These are phyloP conservation scores for Diuraphis noxia DNA, from an alignment of 1,140 invertebrate species.

Conservation along the genomic window DNA sequence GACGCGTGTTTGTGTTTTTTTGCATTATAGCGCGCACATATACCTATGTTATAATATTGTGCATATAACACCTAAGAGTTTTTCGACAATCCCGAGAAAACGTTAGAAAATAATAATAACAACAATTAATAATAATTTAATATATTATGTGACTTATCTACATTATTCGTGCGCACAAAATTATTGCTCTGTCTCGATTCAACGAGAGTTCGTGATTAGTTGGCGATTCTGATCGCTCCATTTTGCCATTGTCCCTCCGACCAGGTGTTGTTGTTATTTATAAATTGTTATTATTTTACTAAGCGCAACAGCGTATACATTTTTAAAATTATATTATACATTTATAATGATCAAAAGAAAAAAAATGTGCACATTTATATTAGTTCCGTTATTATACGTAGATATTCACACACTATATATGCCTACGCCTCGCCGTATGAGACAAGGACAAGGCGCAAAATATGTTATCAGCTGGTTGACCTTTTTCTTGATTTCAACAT, in stretches of 20 bases:
- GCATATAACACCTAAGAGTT: background rate
- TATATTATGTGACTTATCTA: conserved; percentile 36
- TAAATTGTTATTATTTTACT: conserved; percentile 11
- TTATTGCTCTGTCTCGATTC: conserved; percentile 17
- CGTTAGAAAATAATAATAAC: background rate
- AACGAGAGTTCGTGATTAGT: conserved; percentile 31
- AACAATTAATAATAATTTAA: conserved; percentile 1
- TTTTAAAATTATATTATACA: background rate
- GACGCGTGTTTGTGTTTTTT: background rate
- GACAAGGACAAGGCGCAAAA: background rate
- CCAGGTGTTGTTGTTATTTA: conserved; percentile 42
- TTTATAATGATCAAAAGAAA: background rate
- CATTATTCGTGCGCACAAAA: conserved; percentile 15
- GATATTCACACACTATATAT: background rate
- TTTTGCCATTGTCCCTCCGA: conserved; percentile 8
- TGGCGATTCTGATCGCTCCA: background rate
- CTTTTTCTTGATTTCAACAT: background rate
- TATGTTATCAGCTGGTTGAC: conserved; percentile 11
- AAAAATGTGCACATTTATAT: background rate
- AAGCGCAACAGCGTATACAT: background rate
- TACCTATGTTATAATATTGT: background rate
- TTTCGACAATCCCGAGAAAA: background rate
- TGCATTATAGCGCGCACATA: too few relatives aligned
- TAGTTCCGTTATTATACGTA: background rate
- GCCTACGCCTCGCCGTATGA: background rate